These are phyloP conservation scores for Polyodon spathula DNA, from an alignment of 2,113 vertebrate species.

Conservation along the genomic window DNA sequence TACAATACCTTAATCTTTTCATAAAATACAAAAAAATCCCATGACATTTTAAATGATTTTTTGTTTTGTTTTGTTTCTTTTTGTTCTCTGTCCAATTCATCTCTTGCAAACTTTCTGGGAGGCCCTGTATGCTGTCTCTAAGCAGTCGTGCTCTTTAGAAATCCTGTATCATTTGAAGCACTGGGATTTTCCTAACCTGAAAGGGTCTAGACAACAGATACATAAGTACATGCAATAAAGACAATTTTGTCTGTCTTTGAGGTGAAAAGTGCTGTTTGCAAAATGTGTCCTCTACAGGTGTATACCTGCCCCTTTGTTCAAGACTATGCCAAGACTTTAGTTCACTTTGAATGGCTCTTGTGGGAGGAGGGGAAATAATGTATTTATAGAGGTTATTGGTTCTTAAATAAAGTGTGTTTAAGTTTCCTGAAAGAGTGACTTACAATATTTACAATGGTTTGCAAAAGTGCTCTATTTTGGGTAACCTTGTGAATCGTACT, in stretches of 20 bases:
- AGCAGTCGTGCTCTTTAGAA: slow-evolving; percentile 16
- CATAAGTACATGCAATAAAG: slow-evolving; percentile 19
- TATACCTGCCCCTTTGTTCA: slow-evolving; percentile 6
- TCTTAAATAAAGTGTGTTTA: too few relatives aligned
- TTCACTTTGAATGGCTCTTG: not conserved
- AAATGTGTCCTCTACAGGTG: slow-evolving; percentile 28
- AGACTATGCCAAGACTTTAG: slow-evolving; percentile 2
- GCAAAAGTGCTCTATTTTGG: too few relatives aligned
- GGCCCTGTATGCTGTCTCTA: slow-evolving; percentile 10
- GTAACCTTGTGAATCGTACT: too few relatives aligned
- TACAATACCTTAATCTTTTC: too few relatives aligned
- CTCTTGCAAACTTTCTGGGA: slow-evolving; percentile 7
- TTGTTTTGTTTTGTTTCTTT: too few relatives aligned
- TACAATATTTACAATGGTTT: too few relatives aligned
- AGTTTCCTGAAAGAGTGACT: too few relatives aligned
- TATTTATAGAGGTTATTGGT: too few relatives aligned
- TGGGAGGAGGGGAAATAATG: not conserved
- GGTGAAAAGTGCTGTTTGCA: slow-evolving; percentile 39
- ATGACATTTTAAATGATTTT: too few relatives aligned
- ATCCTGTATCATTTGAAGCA: slow-evolving; percentile 12
- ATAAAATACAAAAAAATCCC: too few relatives aligned
- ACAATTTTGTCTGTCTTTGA: slow-evolving; percentile 16
- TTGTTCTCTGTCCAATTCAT: not conserved
- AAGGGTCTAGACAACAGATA: slow-evolving; percentile 19
- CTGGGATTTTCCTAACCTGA: slow-evolving; percentile 14